Evolutionary conservation across 2,888 invertebrate species (phyloP), one percentile per base, ranked within the genome.

Genomic region (Corbicula japonica): DNA sequence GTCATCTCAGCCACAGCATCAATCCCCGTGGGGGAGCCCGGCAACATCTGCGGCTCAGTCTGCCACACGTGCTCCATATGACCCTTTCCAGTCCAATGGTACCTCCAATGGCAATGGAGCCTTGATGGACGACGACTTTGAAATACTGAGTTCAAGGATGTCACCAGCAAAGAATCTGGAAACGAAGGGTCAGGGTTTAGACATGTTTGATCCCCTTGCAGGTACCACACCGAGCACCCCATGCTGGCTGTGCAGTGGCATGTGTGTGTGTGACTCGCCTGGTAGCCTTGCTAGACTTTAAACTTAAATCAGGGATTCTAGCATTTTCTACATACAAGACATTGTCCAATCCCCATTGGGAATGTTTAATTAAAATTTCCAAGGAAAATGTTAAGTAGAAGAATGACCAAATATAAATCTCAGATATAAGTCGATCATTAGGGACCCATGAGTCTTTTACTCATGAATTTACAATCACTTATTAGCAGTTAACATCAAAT

Each of bases 21-120:
- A 35, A 38, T 63, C 68, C 75, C 35, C 70, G 38, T 34, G 56
- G 66, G 66, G 50, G 3, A 34, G 38, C n/a, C 66, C 66, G 2
- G 12, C 41, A 41, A 41, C 52, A n/a, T 30, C 54, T 18, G 66
- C 54, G 10, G 60, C n/a, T n/a, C n/a, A 50, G 32, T 52, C 71
- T 23, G 50, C 66, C 21, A 50, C 44, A n/a, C 46, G 70, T 26
- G 52, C 69, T 94, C 97, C 97, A 94, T 96, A 97, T 5, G 97
- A 97, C 97, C 96, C 96, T 28, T 94, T 95, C 66, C 86, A 88
- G 4, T 68, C 80, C 26, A 86, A 90, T 38, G 89, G 85, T 72
- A 87, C 87, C 12, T 76, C 88, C 15, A 86, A 80, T 21, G 72
- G 63, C 38, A 65, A 52, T 30, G 75, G 86, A 34, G 86, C 85